Evolutionary conservation across 2,797 vertebrate species (phyloP).

Genomic region (Myiotriccus ornatus): DNA sequence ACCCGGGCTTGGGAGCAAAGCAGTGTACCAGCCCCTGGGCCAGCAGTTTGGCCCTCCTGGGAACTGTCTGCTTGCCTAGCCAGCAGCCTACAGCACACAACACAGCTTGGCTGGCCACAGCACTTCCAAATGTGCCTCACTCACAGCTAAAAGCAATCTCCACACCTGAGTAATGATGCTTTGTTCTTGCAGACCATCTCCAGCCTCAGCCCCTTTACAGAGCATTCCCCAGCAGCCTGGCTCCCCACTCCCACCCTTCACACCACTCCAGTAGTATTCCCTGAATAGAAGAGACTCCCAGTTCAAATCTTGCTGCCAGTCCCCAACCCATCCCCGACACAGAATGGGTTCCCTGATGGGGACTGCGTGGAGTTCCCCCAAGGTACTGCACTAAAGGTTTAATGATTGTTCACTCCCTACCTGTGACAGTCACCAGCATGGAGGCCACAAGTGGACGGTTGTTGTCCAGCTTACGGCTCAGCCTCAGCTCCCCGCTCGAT

Average conservation of each 20-base stretch:
- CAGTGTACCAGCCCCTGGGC: accelerated
- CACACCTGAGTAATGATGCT: constrained; percentile 32
- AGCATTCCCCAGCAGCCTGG: not conserved
- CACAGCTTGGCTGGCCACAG: not conserved
- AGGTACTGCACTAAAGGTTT: not conserved
- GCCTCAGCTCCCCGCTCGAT: constrained; percentile 92
- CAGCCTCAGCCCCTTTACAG: not conserved
- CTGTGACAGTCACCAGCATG: constrained; percentile 96
- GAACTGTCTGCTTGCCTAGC: not conserved
- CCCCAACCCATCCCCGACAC: accelerated
- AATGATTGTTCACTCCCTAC: constrained; percentile 77
- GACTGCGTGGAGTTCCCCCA: accelerated
- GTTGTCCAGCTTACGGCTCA: constrained; percentile 97
- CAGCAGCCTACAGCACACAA: not conserved
- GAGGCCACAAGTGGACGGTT: constrained; percentile 94
- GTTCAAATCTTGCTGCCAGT: not conserved
- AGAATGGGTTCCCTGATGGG: not conserved
- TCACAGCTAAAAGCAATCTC: not conserved
- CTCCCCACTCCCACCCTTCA: not conserved
- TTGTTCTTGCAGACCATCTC: constrained; percentile 32
- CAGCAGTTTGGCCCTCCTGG: not conserved
- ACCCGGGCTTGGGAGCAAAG: not conserved
- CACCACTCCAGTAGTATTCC: not conserved
- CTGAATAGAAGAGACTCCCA: not conserved
- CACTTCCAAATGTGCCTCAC: not conserved